Percentiles rank a stretch among this genome's conserved stretches.
Evolutionary conservation across 2,113 vertebrate genomes (phyloP).

Genomic region (Nothoprocta perdicaria): DNA sequence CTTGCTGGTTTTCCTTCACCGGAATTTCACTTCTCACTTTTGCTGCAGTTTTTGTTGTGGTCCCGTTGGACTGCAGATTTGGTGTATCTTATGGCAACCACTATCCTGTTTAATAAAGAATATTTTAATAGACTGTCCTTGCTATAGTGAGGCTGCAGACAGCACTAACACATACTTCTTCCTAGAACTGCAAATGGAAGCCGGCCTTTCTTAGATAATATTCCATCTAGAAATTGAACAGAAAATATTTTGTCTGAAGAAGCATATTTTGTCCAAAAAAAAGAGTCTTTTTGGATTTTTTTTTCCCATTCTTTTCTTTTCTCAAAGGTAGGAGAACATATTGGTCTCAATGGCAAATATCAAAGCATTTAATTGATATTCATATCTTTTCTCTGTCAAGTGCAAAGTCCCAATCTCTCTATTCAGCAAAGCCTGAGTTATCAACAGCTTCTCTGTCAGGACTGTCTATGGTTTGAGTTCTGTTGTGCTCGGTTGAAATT

Average conservation of each 20-base stretch:
- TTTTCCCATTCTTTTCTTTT: not conserved
- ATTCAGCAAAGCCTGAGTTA: constrained; percentile 20
- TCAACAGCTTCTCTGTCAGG: not conserved
- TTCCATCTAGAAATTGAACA: not conserved
- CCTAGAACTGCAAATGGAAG: not conserved
- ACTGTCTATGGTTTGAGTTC: not conserved
- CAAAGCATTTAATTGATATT: not conserved
- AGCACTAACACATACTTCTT: not conserved
- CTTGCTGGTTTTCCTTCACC: not conserved
- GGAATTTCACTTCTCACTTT: not conserved
- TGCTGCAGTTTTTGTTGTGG: not conserved
- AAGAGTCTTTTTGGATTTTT: not conserved
- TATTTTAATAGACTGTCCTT: accelerated
- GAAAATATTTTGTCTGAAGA: not conserved
- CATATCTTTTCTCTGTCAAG: not conserved
- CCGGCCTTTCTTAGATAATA: not conserved
- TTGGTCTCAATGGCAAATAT: constrained; percentile 3
- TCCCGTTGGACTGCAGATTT: not conserved
- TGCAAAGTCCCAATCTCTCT: not conserved
- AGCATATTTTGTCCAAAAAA: not conserved
- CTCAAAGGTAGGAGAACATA: not conserved
- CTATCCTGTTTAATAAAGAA: not conserved
- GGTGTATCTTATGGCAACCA: not conserved
- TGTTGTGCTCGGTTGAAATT: not conserved
- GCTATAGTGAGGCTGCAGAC: not conserved